phyloP scores from a whole-genome alignment of 2,113 vertebrate species.

The Aptenodytes forsteri region DNA sequence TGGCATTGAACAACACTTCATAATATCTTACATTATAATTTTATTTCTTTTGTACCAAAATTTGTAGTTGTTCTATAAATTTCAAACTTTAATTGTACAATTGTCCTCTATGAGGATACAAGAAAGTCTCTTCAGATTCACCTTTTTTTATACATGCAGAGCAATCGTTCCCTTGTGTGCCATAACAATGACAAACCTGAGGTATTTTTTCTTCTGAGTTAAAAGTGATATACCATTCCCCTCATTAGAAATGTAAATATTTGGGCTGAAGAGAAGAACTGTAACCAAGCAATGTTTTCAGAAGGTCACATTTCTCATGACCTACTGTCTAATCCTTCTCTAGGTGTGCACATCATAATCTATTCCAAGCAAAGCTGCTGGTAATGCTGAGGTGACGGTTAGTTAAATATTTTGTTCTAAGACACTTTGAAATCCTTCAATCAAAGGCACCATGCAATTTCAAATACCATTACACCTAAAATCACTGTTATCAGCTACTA shows the following conservation, averaged over 20 bases:
- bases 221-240: not conserved
- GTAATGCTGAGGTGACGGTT: not conserved
- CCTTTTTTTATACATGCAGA: not conserved
- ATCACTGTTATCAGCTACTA: not conserved
- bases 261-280: not conserved
- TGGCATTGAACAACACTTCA: not conserved
- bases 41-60: not conserved
- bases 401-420: not conserved
- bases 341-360: not conserved
- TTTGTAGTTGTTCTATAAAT: not conserved
- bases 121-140: not conserved
- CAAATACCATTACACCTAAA: not conserved
- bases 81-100: not conserved
- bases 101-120: not conserved
- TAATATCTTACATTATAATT: not conserved
- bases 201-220: not conserved
- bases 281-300: not conserved
- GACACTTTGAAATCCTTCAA: not conserved
- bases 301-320: not conserved
- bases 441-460: not conserved
- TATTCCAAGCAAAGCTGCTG: not conserved
- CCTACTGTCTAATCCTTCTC: not conserved
- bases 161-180: not conserved
- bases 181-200: not conserved
- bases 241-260: slow-evolving; percentile 4